Base-by-base conservation (phyloP, 2,888 invertebrate genomes). In the Metellina segmentata region DNA sequence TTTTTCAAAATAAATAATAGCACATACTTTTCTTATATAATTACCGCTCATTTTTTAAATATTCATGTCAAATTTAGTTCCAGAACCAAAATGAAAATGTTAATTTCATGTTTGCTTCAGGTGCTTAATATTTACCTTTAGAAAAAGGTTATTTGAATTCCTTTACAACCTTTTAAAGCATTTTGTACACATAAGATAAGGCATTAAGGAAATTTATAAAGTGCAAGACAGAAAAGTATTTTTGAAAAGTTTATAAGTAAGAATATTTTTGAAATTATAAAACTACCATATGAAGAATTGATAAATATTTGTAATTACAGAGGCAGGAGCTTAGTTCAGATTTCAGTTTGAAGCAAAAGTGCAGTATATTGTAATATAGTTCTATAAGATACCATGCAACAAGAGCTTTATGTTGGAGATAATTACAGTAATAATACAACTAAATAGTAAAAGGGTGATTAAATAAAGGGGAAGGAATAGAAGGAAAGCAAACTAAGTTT, bases 291-390 rank as follows among this genome's bases (percentile, higher is more conserved):
- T 53, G 53, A 13, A 61, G 52, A 34, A 53, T 61, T 53, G 9
- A 79, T 79, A 79, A 48, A 20, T 7, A 13, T 70, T 81, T 70
- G 9, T 16, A 48, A 34, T 75, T 75, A n/a, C n/a, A 78, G 75
- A 78, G 70, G 71, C 71, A 82, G 82, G 82, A 82, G 85, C 85
- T 85, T 52, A 7, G 34, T 34, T 74, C 20, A 19, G n/a, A 83
- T 69, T 81, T 34, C 19, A 72, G 74, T 85, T 85, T 74, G 74
- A 85, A 85, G 85, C 85, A 85, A 51, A 71, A 53, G 53, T 85
- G 82, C 72, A 72, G n/a, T 13, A 52, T 19, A 11, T 75, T 20
- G 20, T 13, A 34, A 81, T 19, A 52, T 48, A 48, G n/a, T 51
- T 48, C 19, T 69, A 48, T 8, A n/a, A 49, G 19, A 19, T 34